Base-by-base conservation (phyloP, 2,888 invertebrate species). In the Clunio marinus region DNA sequence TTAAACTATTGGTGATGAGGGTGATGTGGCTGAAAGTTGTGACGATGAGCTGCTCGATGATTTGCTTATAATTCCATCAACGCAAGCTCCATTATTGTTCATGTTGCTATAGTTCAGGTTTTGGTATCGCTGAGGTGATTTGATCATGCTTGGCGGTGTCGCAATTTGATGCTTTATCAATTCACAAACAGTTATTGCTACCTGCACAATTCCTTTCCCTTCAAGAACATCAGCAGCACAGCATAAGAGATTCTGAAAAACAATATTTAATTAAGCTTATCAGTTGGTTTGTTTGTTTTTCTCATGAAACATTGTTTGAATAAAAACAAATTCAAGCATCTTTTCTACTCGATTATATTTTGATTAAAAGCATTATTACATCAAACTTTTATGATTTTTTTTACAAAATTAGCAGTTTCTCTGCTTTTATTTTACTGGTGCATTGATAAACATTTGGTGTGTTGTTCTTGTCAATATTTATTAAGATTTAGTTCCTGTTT, bases 201-300 rank as follows among this genome's bases (percentile, higher is more conserved):
- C 88, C 76, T 93, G 89, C 1, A 92, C 89, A 13, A 91, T 84
- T 1, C 91, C 91, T 76, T 93, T 89, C 69, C 93, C 93, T 79
- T 94, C 94, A 55, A 96, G 81, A n/a, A 96, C 91, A 78, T 95
- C 95, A 35, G 92, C 88, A 37, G 94, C 87, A 77, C 92, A 91
- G 81, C 95, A 95, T 76, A 94, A 86, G 73, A 94, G 83, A 77
- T 92, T 93, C 95, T 91, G 84, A 66, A 84, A 45, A 55, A 35
- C n/a, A n/a, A n/a, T n/a, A n/a, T n/a, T n/a, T n/a, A n/a, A n/a
- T n/a, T n/a, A n/a, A n/a, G n/a, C n/a, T n/a, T n/a, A n/a, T n/a
- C n/a, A n/a, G n/a, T n/a, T n/a, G n/a, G n/a, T n/a, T n/a, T n/a
- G n/a, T n/a, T n/a, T n/a, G n/a, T n/a, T n/a, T n/a, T n/a, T n/a